phyloP scores from a whole-genome alignment of 2,113 vertebrate genomes.

The Uria aalge region DNA sequence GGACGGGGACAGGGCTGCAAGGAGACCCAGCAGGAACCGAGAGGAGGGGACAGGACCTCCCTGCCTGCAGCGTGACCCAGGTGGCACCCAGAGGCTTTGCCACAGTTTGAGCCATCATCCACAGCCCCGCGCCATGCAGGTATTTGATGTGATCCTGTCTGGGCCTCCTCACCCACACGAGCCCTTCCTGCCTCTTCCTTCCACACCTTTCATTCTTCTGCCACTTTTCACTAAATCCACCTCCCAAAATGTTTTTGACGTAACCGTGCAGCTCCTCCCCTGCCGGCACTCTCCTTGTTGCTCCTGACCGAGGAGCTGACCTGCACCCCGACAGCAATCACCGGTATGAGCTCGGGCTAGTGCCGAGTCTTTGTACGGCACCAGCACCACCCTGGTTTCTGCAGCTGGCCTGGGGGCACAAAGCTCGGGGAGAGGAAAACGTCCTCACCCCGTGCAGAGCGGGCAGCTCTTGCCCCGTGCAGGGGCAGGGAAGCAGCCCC shows the following conservation, averaged over 20 bases:
- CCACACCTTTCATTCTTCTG: not conserved
- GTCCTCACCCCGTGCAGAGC: fast-evolving
- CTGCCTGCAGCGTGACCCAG: not conserved
- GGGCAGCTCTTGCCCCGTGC: fast-evolving
- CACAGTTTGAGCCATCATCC: fast-evolving
- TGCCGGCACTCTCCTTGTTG: fast-evolving
- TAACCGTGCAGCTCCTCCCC: fast-evolving
- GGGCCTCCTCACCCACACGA: not conserved
- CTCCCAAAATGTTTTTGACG: not conserved
- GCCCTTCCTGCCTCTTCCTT: not conserved
- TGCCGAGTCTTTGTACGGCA: fast-evolving
- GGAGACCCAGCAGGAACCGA: not conserved
- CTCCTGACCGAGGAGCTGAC: fast-evolving
- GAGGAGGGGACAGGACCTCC: not conserved
- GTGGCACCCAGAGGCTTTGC: not conserved
- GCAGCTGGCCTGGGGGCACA: fast-evolving
- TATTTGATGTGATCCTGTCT: not conserved
- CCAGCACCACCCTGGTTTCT: fast-evolving
- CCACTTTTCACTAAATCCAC: not conserved
- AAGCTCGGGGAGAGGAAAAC: fast-evolving
- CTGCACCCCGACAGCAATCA: fast-evolving
- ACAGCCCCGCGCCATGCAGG: fast-evolving
- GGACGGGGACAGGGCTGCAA: not conserved
- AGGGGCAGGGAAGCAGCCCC: not conserved
- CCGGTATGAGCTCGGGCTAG: fast-evolving